A percentile compares a stretch with the other conserved stretches of the same genome.
Evolutionary conservation across 2,797 vertebrate species (phyloP).

Genomic region (Crocodylus rhombifer): DNA sequence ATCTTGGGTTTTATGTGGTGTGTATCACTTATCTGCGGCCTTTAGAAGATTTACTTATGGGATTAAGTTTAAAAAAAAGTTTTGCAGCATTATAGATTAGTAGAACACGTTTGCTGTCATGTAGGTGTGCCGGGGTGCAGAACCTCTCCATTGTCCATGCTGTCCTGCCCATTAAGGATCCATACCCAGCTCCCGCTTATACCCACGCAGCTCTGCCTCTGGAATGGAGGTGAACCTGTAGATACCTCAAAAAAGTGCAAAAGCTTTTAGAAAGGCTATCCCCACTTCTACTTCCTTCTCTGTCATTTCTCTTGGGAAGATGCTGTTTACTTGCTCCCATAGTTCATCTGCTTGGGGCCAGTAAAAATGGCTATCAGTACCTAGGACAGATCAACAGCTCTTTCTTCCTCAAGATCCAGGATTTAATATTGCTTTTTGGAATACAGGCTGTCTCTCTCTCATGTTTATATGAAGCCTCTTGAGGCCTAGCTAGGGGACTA

Average conservation of each 20-base stretch:
- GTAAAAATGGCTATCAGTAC: not conserved
- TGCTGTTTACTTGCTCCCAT: not conserved
- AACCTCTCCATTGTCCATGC: not conserved
- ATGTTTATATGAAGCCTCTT: not conserved
- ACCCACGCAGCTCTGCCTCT: not conserved
- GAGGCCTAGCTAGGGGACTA: not conserved
- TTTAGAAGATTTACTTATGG: not conserved
- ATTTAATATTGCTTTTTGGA: too few species aligned
- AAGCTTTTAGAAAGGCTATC: not conserved
- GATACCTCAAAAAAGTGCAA: not conserved
- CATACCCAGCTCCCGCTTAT: not conserved
- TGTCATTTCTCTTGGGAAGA: not conserved
- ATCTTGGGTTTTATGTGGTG: not conserved
- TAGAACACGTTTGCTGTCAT: not conserved
- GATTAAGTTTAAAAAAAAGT: not conserved
- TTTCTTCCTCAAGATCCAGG: not conserved
- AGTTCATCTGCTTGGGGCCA: not conserved
- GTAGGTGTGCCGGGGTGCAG: not conserved
- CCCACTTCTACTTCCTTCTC: not conserved
- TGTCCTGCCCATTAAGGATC: too few species aligned
- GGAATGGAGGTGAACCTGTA: not conserved
- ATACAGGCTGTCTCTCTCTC: not conserved
- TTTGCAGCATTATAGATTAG: not conserved
- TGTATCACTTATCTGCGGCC: too few species aligned
- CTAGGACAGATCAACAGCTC: not conserved